A percentile compares a stretch with the other conserved stretches of the same genome.
These are phyloP conservation scores for Urosaurus nigricauda DNA, from an alignment of 2,797 vertebrate species.

Conservation along the genomic window DNA sequence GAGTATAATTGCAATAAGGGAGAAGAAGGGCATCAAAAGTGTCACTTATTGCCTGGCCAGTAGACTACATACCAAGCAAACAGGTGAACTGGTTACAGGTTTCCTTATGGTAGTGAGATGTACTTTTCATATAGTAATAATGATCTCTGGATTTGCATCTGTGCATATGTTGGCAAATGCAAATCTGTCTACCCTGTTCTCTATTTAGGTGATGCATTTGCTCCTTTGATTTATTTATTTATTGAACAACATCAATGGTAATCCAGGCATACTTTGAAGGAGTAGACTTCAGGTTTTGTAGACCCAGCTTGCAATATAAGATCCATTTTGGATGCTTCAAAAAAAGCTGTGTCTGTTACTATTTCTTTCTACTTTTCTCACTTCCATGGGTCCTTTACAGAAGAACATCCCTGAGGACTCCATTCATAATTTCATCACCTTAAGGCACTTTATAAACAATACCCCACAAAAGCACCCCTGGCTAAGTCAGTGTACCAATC, in stretches of 20 bases:
- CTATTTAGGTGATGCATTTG: background rate
- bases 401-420: background rate
- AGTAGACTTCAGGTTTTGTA: background rate
- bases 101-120: too few species aligned
- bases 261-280: background rate
- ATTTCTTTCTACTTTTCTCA: background rate
- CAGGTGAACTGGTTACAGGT: too few species aligned
- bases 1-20: too few species aligned
- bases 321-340: background rate
- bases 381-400: background rate
- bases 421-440: background rate
- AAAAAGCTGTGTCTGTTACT: background rate
- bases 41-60: too few species aligned
- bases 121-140: too few species aligned
- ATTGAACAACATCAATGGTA: background rate
- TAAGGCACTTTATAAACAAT: background rate
- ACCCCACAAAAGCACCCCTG: background rate
- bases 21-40: too few species aligned
- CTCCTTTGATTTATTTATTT: background rate
- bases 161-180: background rate
- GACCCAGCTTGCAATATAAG: background rate
- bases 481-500: constrained; percentile 2
- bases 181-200: background rate
- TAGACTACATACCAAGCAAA: too few species aligned
- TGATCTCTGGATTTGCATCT: background rate